Conservation (phyloP, 2,113 vertebrate genomes). For the Hippotragus niger region DNA sequence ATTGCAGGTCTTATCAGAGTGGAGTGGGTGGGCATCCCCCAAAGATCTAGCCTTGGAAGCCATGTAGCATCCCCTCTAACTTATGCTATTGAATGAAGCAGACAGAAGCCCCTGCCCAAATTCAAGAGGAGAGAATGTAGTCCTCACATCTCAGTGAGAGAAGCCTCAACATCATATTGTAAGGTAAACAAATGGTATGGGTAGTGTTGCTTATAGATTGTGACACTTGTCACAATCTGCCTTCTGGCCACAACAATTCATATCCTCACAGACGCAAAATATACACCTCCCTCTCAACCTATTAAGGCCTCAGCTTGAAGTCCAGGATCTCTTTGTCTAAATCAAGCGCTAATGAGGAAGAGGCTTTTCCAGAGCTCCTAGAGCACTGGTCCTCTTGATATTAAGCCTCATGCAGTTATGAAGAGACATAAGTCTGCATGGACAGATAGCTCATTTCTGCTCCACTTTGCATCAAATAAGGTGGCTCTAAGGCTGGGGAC, state of each 20-base stretch:
- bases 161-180: background rate
- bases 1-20: background rate
- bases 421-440: background rate
- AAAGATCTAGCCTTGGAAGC: background rate
- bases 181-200: background rate
- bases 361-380: background rate
- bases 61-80: background rate
- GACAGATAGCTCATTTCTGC: background rate
- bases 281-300: background rate
- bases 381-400: background rate
- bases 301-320: background rate
- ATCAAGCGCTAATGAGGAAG: background rate
- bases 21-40: background rate
- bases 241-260: background rate
- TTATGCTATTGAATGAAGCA: background rate
- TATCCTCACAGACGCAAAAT: background rate
- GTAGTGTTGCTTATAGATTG: background rate
- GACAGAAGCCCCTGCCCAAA: background rate
- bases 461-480: background rate
- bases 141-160: background rate
- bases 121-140: background rate
- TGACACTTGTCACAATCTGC: background rate
- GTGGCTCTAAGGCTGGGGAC: background rate
- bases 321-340: background rate
- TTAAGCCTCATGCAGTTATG: background rate